Evolutionary conservation across 1,140 invertebrate genomes (phyloP).

Genomic region (Neuroterus valhalla): DNA sequence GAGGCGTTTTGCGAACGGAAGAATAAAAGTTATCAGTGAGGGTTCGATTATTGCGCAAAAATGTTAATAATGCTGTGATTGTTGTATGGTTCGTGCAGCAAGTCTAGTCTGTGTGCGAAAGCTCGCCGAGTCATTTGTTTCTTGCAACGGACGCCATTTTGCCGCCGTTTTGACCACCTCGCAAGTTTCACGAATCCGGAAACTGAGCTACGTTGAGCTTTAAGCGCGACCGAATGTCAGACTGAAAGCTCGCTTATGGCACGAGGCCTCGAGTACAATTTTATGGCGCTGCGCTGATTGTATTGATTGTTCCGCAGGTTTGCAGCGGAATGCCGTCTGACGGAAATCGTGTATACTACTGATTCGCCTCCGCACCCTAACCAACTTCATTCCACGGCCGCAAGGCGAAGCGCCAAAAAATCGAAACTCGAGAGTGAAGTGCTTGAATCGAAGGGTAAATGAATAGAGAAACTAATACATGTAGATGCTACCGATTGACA

Average conservation of each 20-base stretch:
- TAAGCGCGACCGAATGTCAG: constrained; percentile 50
- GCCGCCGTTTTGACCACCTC: constrained; percentile 41
- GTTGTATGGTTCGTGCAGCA: neutral
- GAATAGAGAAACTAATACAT: too few species aligned
- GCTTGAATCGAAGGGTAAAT: too few species aligned
- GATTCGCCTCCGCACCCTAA: constrained; percentile 4
- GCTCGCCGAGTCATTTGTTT: constrained; percentile 57
- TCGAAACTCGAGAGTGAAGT: too few species aligned
- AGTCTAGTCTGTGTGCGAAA: constrained; percentile 24
- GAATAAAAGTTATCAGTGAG: neutral
- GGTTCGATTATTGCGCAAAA: neutral
- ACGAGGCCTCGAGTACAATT: constrained; percentile 44
- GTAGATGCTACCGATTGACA: too few species aligned
- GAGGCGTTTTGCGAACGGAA: too few species aligned
- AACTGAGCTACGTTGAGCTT: constrained; percentile 26
- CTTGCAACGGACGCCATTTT: constrained; percentile 63
- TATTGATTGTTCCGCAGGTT: constrained; percentile 66
- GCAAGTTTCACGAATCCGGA: constrained; percentile 47
- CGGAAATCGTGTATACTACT: constrained; percentile 52
- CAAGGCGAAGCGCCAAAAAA: too few species aligned
- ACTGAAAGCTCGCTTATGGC: constrained; percentile 56
- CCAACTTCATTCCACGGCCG: neutral
- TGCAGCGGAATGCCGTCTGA: constrained; percentile 58
- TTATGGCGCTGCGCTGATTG: constrained; percentile 57
- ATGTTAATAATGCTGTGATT: neutral